Base-by-base conservation (phyloP, 2,797 vertebrate genomes). In the Clarias platycephalus region DNA sequence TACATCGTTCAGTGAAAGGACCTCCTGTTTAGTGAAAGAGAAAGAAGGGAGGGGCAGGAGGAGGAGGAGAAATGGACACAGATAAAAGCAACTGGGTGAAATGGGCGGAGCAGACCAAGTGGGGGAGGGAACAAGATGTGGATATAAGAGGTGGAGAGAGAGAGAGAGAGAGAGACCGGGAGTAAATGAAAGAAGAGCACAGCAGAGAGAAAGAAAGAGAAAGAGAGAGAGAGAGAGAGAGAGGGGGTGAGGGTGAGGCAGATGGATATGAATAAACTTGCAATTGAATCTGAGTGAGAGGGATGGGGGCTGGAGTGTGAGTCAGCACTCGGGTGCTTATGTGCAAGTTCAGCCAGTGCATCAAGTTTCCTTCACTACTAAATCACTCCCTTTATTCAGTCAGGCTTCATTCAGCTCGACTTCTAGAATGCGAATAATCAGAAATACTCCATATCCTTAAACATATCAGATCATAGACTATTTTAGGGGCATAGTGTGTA, bases 21-120 rank as follows among this genome's bases (percentile, higher is more conserved):
- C 80, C 87, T 87, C 62, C 84, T 84, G 84, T 88, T 81, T 0
- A 58, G 88, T 86, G 86, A 86, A 86, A 75, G 88, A 86, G 81
- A 64, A 77, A 72, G 44, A 64, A 58, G 60, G 64, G 34, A 37
- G n/a, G 40, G 13, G 13, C 5, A 53, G 53, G 80, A 31, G 53
- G 80, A 62, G 79, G 44, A 81, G 80, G 67, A 74, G 57, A 10
- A 82, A 74, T 28, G 37, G n/a, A 72, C 57, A 18, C 13, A 9
- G 58, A 83, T 74, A 67, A 66, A n/a, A 64, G 57, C 18, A 49
- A 68, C 37, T 49, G 26, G 68, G 31, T 7, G 20, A 22, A 70
- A 78, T 28, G 9, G 63, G 78, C 55, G 67, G 68, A 53, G 62
- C 40, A 37, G 18, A 71, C 26, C 68, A 74, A 55, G 24, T 55